phyloP scores from a whole-genome alignment of 1,140 invertebrate genomes.

The Aphelenchoides besseyi region DNA sequence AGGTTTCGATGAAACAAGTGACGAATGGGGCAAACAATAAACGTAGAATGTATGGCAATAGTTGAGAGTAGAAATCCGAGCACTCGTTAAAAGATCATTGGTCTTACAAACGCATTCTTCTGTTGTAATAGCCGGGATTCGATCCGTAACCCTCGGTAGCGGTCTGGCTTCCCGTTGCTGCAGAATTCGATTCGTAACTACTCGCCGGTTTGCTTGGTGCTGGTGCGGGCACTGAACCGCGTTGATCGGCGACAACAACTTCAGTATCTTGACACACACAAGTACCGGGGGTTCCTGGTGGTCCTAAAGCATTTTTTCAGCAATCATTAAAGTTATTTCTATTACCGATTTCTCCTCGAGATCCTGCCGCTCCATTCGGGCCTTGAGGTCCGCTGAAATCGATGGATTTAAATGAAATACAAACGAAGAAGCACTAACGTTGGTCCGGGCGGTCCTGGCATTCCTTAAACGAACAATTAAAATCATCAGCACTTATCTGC shows the following conservation, averaged over 20 bases:
- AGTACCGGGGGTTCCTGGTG: conserved; percentile 57
- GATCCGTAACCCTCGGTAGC: conserved; percentile 10
- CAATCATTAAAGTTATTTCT: conserved; percentile 31
- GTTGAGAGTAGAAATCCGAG: too few relatives aligned
- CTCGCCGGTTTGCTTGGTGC: conserved; percentile 23
- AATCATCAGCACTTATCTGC: not conserved
- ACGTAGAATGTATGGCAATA: not conserved
- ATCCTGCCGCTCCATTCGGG: conserved; percentile 44
- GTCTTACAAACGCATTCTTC: conserved; percentile 13
- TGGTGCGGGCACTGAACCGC: conserved; percentile 49
- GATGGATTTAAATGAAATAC: too few relatives aligned
- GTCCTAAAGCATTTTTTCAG: conserved; percentile 18
- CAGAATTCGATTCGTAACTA: too few relatives aligned
- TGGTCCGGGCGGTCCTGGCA: conserved; percentile 56
- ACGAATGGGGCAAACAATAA: not conserved
- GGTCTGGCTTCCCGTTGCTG: conserved; percentile 9
- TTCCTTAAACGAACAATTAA: not conserved
- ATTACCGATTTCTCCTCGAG: conserved; percentile 52
- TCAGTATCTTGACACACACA: conserved; percentile 63
- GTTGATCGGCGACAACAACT: conserved; percentile 56
- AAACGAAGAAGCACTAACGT: too few relatives aligned
- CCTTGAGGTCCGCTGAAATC: conserved; percentile 55
- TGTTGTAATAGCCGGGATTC: conserved; percentile 25
- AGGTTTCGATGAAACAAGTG: too few relatives aligned
- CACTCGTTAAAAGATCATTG: not conserved